Conservation (phyloP, 1,140 invertebrate species). For the Penaeus chinensis region DNA sequence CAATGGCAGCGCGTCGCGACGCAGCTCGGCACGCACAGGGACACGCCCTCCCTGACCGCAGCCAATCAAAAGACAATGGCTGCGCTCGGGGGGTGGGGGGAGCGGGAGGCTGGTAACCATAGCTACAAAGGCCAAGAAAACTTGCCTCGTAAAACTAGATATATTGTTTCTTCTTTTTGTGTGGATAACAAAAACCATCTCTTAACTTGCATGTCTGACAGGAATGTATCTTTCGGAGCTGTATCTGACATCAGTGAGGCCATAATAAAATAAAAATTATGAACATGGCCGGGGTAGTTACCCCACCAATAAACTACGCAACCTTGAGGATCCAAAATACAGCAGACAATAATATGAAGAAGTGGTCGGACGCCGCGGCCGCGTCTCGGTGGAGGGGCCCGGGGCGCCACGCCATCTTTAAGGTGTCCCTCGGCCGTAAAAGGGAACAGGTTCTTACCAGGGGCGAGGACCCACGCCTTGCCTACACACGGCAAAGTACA, state of each 20-base stretch:
- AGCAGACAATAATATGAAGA: too few relatives aligned
- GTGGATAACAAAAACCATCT: constrained; percentile 39
- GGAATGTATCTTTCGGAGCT: constrained; percentile 32
- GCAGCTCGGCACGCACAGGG: not conserved
- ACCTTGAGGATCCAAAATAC: too few relatives aligned
- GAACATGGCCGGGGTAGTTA: not conserved
- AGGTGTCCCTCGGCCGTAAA: constrained; percentile 14
- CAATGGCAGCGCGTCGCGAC: constrained; percentile 3
- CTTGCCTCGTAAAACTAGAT: constrained; percentile 53
- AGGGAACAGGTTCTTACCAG: constrained; percentile 8
- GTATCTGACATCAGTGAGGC: constrained; percentile 33
- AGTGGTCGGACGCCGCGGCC: too few relatives aligned
- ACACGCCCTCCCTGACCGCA: constrained; percentile 35
- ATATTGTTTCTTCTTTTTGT: constrained; percentile 56
- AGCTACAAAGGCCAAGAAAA: constrained; percentile 56
- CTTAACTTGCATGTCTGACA: constrained; percentile 41
- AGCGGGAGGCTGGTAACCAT: constrained; percentile 45
- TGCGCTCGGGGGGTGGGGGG: not conserved
- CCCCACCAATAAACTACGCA: too few relatives aligned
- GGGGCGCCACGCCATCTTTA: constrained; percentile 16
- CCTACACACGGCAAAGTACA: too few relatives aligned
- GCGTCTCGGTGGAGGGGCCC: not conserved
- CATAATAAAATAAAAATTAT: constrained; percentile 42
- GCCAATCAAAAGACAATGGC: constrained; percentile 52
- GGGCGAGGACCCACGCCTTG: too few relatives aligned